Evolutionary conservation across 2,888 invertebrate species (phyloP), one percentile per base, ranked within the genome.

Genomic region (Tryphoninae sp.): DNA sequence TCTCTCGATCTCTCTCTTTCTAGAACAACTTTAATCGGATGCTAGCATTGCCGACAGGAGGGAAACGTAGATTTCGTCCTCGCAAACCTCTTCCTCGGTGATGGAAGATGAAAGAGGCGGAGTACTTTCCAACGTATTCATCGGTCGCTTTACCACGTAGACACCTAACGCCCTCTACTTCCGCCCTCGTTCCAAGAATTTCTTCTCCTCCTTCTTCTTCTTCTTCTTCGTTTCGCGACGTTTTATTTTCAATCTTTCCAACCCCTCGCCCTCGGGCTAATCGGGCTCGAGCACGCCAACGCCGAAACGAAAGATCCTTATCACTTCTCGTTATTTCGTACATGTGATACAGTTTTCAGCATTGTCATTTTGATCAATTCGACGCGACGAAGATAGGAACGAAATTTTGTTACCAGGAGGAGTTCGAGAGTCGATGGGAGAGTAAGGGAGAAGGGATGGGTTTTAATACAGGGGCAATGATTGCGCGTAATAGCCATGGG

Each of bases 21-120:
- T 49, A 49, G 49, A 16, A 33, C 19, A 26, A 26, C 45, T 42
- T 7, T 13, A 45, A 2, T 13, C 26, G 19, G 55, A 26, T 23
- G 53, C 42, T 51, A 76, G 51, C 62, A 59, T 76, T 76, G 76
- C 82, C 78, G 82, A 72, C 73, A 61, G 53, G 42, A 77, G 58
- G 78, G 69, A 13, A 69, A 71, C 73, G 76, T 68, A 42, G 71
- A 67, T 75, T 69, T 62, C 51, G 59, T 49, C 65, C 51, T 49
- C 65, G 55, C 19, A 13, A 58, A 9, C 55, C 7, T 69, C 51
- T n/a, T 45, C 49, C 51, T 61, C 22, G 6, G n/a, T n/a, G 51
- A n/a, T 33, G 33, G 16, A 33, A 8, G 53, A 55, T 2, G 7
- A 9, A 33, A 19, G n/a, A 16, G 19, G 33, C 19, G 16, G 22